Percentiles rank a stretch among this genome's conserved stretches.
These are phyloP conservation scores for Oreochromis grahami DNA, from an alignment of 2,797 vertebrate species.

Conservation along the genomic window DNA sequence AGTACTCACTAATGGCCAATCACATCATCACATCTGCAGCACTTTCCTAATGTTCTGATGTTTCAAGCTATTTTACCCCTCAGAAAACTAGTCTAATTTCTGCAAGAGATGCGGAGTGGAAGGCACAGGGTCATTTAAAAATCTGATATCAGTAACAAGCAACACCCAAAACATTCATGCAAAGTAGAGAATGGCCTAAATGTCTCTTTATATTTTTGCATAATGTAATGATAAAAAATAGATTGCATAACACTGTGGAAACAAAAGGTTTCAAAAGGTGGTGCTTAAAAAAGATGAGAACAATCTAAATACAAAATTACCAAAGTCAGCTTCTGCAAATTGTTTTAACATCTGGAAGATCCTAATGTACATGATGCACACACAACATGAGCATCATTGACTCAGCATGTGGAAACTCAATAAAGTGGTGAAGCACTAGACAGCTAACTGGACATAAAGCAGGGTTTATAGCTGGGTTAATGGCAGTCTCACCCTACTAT, in stretches of 20 bases:
- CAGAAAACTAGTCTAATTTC: background rate
- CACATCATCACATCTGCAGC: background rate
- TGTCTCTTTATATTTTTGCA: background rate
- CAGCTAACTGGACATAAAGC: background rate
- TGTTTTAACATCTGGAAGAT: background rate
- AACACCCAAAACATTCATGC: background rate
- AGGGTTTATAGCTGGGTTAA: background rate
- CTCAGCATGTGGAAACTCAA: background rate
- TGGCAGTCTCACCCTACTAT: background rate
- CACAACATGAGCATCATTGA: background rate
- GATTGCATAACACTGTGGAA: background rate
- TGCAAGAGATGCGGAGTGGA: background rate
- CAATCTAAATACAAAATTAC: background rate
- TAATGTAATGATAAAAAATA: background rate
- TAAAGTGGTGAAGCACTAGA: background rate
- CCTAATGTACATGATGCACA: background rate
- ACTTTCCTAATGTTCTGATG: background rate
- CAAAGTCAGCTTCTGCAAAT: background rate
- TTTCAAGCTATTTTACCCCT: background rate
- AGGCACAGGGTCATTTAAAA: background rate
- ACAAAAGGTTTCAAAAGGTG: background rate
- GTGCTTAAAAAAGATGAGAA: background rate
- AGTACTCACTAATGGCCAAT: background rate
- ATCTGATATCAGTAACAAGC: constrained; percentile 1
- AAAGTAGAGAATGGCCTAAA: background rate